phyloP scores from a whole-genome alignment of 2,888 invertebrate species.

The Dynastes tityus region DNA sequence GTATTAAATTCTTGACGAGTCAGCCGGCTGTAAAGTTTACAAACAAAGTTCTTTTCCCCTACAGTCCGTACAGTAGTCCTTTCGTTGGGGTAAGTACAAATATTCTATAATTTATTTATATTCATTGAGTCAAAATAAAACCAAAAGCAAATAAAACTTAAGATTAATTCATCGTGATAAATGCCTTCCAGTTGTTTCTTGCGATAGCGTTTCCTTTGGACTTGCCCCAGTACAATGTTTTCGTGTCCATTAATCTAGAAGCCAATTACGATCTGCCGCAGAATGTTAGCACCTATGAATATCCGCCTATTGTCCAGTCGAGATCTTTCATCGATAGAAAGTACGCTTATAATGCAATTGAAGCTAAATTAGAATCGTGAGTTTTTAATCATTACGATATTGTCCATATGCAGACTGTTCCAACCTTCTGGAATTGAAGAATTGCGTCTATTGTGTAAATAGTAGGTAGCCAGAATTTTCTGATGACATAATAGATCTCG shows the following conservation, averaged over 20 bases:
- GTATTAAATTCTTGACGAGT: neutral
- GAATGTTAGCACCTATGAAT: conserved; percentile 68
- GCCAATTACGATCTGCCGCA: conserved; percentile 76
- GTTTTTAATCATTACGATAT: conserved; percentile 1
- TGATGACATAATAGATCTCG: too few relatives aligned
- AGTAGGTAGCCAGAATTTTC: too few relatives aligned
- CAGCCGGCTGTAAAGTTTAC: conserved; percentile 35
- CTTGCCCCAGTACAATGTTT: conserved; percentile 78
- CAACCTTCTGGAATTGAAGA: too few relatives aligned
- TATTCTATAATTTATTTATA: neutral
- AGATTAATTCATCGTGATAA: too few relatives aligned
- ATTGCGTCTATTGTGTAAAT: too few relatives aligned
- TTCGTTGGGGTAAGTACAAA: conserved; percentile 56
- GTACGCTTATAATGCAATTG: conserved; percentile 54
- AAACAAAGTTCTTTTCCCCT: conserved; percentile 55
- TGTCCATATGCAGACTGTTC: neutral
- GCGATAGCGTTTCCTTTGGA: conserved; percentile 81
- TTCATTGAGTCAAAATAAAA: neutral
- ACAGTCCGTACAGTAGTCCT: conserved; percentile 56
- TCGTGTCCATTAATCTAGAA: conserved; percentile 82
- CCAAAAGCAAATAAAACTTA: neutral
- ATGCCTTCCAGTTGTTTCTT: conserved; percentile 74
- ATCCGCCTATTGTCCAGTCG: conserved; percentile 54
- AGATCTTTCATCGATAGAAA: conserved; percentile 53
- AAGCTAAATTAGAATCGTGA: conserved; percentile 51